These are phyloP conservation scores for Ctena decussata DNA, from an alignment of 2,888 invertebrate genomes.

Conservation along the genomic window DNA sequence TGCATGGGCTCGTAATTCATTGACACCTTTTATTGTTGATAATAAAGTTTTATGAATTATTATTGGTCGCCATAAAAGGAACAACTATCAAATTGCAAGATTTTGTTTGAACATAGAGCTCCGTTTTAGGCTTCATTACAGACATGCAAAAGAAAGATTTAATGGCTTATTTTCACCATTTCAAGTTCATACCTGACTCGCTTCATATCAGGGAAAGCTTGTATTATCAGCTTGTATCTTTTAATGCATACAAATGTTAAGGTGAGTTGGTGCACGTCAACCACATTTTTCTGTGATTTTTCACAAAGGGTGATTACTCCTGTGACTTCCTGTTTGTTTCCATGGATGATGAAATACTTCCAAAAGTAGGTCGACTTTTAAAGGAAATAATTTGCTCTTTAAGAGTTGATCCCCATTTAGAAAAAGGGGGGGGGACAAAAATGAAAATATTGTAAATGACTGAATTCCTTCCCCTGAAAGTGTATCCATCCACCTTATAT, in stretches of 20 bases:
- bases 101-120: not conserved
- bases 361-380: too few species aligned
- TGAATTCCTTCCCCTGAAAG: too few species aligned
- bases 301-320: not conserved
- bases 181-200: not conserved
- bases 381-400: too few species aligned
- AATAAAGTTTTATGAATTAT: not conserved
- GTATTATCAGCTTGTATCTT: not conserved
- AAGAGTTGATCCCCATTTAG: too few species aligned
- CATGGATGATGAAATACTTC: too few species aligned
- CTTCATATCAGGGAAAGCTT: not conserved
- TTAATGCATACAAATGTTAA: too few species aligned
- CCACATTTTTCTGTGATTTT: not conserved
- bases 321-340: too few species aligned
- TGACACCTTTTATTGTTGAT: not conserved
- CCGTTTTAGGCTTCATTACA: not conserved
- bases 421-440: too few species aligned
- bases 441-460: too few species aligned
- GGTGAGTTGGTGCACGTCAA: not conserved
- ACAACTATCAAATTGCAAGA: not conserved
- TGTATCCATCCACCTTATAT: too few species aligned
- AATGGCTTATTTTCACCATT: not conserved
- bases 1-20: not conserved
- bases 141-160: not conserved
- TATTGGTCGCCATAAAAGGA: not conserved